phyloP scores from a whole-genome alignment of 2,888 invertebrate genomes.

The Lithophane leautieri region DNA sequence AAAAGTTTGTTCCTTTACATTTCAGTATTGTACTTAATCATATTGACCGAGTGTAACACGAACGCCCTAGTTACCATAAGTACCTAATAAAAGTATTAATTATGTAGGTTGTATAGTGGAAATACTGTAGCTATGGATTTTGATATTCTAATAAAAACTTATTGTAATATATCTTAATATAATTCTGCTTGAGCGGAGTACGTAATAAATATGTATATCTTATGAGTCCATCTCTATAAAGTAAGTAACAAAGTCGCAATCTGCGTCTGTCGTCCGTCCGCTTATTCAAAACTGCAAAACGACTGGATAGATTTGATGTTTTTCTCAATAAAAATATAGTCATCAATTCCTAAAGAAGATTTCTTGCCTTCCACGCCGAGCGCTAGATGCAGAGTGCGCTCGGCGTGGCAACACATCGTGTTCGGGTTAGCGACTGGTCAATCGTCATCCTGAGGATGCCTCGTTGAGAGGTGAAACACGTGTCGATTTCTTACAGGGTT shows the following conservation, averaged over 20 bases:
- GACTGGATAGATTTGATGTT: not conserved
- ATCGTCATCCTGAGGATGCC: no score
- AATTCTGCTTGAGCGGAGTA: not conserved
- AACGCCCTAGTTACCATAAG: slow-evolving; percentile 14
- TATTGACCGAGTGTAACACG: slow-evolving; percentile 14
- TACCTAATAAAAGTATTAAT: slow-evolving; percentile 2
- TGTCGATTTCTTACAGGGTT: no score
- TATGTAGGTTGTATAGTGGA: not conserved
- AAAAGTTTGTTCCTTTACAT: slow-evolving; percentile 10
- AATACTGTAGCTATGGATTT: not conserved
- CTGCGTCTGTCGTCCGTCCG: not conserved
- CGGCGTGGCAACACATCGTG: no score
- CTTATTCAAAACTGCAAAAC: not conserved
- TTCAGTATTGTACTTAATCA: not conserved
- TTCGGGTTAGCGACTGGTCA: no score
- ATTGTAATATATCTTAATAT: no score
- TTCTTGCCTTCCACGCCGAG: not conserved
- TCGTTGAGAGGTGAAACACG: no score
- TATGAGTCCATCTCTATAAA: no score
- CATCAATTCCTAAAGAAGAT: not conserved
- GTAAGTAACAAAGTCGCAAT: not conserved
- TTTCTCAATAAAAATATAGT: no score
- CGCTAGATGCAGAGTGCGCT: no score
- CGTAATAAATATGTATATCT: not conserved
- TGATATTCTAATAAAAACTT: not conserved